Percentiles rank a stretch among this genome's conserved stretches.
Conservation (phyloP, 2,797 vertebrate species). For the Manis crassicaudata region DNA sequence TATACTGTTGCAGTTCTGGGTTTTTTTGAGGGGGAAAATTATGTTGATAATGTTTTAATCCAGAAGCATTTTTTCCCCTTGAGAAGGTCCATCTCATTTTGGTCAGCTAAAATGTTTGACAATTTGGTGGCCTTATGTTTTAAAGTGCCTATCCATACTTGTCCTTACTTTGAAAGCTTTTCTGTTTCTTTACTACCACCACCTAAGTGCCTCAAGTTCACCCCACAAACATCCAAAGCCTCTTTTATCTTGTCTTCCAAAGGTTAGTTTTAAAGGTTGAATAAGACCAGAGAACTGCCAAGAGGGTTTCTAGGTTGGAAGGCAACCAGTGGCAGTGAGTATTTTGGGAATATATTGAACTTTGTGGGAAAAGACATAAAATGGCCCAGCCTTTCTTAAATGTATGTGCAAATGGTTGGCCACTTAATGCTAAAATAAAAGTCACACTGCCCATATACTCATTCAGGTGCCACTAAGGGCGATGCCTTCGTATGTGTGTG, state of each 20-base stretch:
- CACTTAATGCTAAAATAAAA: constrained; percentile 29
- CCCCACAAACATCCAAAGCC: not conserved
- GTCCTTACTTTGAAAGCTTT: constrained; percentile 7
- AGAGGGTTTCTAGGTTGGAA: constrained; percentile 1
- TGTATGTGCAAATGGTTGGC: not conserved
- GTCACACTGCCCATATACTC: not conserved
- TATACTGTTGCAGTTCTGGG: not conserved
- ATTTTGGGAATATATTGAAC: not conserved
- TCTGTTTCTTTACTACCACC: not conserved
- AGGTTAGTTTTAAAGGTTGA: constrained; percentile 18
- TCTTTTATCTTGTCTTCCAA: not conserved
- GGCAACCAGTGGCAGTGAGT: not conserved
- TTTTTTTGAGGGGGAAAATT: constrained; percentile 47
- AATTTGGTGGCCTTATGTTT: not conserved
- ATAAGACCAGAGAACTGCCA: not conserved
- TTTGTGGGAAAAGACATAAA: not conserved
- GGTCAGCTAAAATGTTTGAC: not conserved
- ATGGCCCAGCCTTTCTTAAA: not conserved
- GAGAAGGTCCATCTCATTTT: not conserved
- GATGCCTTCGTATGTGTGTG: not conserved
- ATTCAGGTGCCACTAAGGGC: not conserved
- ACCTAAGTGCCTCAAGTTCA: not conserved
- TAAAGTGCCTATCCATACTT: not conserved
- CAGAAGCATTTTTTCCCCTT: not conserved
- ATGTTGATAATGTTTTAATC: not conserved